Percentiles rank a stretch among this genome's conserved stretches.
phyloP scores from a whole-genome alignment of 2,888 invertebrate species.

The Biston betularia region DNA sequence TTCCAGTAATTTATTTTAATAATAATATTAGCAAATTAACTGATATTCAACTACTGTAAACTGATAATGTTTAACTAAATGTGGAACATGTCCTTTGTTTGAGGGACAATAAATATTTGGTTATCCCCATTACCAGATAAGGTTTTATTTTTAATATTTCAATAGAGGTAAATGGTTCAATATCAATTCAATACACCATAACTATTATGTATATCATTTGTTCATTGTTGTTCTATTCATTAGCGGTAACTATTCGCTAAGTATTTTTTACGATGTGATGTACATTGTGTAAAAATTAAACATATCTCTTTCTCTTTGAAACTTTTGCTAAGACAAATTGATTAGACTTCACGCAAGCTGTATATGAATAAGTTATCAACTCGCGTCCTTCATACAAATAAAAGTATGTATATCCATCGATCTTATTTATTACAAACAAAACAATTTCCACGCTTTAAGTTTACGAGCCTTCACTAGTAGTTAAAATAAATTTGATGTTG shows the following conservation, averaged over 20 bases:
- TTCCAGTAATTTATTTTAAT: slow-evolving; percentile 2
- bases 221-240: neutral
- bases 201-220: neutral
- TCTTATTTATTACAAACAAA: slow-evolving; percentile 22
- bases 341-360: neutral
- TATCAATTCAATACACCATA: neutral
- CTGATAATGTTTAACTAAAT: slow-evolving; percentile 23
- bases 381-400: slow-evolving; percentile 29
- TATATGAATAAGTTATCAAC: slow-evolving; percentile 3
- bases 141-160: neutral
- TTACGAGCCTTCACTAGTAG: neutral
- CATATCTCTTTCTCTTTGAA: neutral
- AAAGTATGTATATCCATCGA: slow-evolving; percentile 27
- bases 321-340: no score
- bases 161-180: slow-evolving; percentile 1
- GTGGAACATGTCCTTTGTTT: slow-evolving; percentile 9
- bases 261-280: neutral
- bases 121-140: slow-evolving; percentile 20
- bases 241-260: neutral
- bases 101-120: neutral
- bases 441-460: neutral
- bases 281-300: neutral
- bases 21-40: slow-evolving; percentile 24
- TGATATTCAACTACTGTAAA: slow-evolving; percentile 7
- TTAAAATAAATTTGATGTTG: neutral